Evolutionary conservation across 2,888 invertebrate genomes (phyloP).

Genomic region (Synergus laeviventris): DNA sequence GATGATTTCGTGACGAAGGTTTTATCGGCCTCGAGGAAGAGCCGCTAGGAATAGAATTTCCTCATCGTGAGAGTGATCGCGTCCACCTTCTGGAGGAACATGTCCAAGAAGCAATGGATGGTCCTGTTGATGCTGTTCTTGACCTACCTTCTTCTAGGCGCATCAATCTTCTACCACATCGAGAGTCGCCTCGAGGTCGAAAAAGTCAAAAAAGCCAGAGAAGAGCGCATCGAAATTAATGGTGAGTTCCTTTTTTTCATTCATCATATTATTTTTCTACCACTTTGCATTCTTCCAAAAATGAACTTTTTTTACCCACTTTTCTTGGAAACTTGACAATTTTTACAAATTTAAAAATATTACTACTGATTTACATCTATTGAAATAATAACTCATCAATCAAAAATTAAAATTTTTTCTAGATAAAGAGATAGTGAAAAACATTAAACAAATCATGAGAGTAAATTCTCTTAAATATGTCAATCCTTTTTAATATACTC

Average conservation of each 20-base stretch:
- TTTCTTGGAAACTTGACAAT: too few species aligned
- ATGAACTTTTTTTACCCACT: too few species aligned
- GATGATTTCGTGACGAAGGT: slow-evolving; percentile 64
- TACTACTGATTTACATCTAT: too few species aligned
- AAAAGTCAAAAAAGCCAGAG: slow-evolving; percentile 79
- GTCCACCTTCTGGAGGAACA: slow-evolving; percentile 69
- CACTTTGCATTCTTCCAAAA: too few species aligned
- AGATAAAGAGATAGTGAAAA: not conserved
- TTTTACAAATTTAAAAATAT: too few species aligned
- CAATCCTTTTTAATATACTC: not conserved
- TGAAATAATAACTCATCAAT: not conserved
- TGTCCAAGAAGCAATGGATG: slow-evolving; percentile 89
- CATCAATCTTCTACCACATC: slow-evolving; percentile 90
- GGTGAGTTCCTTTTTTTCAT: slow-evolving; percentile 78
- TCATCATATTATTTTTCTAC: not conserved
- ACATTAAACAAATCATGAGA: not conserved
- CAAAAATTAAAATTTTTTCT: not conserved
- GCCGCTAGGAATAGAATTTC: slow-evolving; percentile 22
- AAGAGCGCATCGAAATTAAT: slow-evolving; percentile 83
- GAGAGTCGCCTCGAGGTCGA: slow-evolving; percentile 85
- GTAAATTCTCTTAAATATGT: not conserved
- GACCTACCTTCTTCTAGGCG: slow-evolving; percentile 87
- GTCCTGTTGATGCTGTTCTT: slow-evolving; percentile 86
- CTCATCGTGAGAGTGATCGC: slow-evolving; percentile 5
- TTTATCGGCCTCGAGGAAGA: slow-evolving; percentile 45